A percentile compares a stretch with the other conserved stretches of the same genome.
Conservation (phyloP, 2,888 invertebrate species). For the Beris chalybata region DNA sequence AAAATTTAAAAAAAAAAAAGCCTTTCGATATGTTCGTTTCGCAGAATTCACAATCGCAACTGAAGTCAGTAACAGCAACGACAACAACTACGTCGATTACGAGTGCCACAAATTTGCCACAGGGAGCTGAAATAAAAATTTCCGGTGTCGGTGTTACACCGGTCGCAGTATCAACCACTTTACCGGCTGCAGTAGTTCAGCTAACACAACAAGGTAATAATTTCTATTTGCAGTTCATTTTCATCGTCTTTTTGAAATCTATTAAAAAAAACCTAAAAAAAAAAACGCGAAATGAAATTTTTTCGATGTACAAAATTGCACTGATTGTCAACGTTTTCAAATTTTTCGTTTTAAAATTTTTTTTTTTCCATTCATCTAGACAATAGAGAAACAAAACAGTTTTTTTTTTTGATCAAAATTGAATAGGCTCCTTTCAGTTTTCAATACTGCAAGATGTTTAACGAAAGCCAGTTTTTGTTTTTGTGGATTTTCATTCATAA, state of each 20-base stretch:
- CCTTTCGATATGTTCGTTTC: background rate
- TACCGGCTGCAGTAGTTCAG: slow-evolving; percentile 66
- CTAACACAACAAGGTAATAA: slow-evolving; percentile 62
- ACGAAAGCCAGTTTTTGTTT: no score
- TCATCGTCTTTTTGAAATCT: slow-evolving; percentile 11
- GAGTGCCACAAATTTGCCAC: slow-evolving; percentile 47
- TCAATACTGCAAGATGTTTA: no score
- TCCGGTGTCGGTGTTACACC: slow-evolving; percentile 63
- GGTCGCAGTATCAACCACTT: slow-evolving; percentile 62
- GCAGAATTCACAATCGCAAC: background rate
- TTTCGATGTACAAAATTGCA: slow-evolving; percentile 1
- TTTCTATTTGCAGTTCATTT: slow-evolving; percentile 19
- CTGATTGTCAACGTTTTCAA: background rate
- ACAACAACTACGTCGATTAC: slow-evolving; percentile 35
- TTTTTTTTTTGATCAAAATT: no score
- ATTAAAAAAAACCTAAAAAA: slow-evolving; percentile 12
- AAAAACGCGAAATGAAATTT: background rate
- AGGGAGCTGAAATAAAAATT: slow-evolving; percentile 63
- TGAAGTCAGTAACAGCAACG: slow-evolving; percentile 2
- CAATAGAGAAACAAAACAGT: no score
- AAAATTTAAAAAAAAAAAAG: no score
- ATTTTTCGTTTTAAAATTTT: background rate
- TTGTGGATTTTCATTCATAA: no score
- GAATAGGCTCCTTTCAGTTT: no score
- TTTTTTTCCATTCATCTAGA: no score